Percentiles rank a stretch among this genome's conserved stretches.
These are phyloP conservation scores for Meteorus cinctellus DNA, from an alignment of 2,888 invertebrate genomes.

Conservation along the genomic window DNA sequence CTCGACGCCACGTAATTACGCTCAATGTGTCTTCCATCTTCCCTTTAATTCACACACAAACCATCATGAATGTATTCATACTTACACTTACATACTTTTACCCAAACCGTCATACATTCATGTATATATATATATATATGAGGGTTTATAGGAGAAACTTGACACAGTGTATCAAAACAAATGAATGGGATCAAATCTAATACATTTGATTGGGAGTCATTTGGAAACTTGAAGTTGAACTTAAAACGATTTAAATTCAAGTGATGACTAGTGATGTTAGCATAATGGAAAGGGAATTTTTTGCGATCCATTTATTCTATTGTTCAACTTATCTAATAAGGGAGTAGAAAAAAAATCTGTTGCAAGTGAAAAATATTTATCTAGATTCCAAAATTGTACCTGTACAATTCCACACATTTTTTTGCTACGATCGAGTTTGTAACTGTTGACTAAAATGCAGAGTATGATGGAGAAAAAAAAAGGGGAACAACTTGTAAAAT, in stretches of 20 bases:
- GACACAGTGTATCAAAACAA: too few relatives aligned
- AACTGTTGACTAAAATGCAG: neutral
- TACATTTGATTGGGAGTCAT: too few relatives aligned
- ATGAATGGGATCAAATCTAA: too few relatives aligned
- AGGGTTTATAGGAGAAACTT: too few relatives aligned
- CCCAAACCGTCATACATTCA: neutral
- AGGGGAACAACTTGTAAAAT: neutral
- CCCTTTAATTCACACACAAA: conserved; percentile 16
- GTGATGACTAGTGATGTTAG: too few relatives aligned
- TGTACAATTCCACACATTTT: too few relatives aligned
- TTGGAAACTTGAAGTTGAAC: too few relatives aligned
- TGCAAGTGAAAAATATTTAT: neutral
- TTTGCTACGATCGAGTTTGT: too few relatives aligned
- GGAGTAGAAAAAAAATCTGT: neutral
- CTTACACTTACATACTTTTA: neutral
- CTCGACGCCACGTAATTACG: conserved; percentile 45
- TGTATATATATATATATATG: neutral
- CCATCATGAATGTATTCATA: neutral
- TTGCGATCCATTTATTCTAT: neutral
- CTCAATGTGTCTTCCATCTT: conserved; percentile 37
- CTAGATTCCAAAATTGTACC: too few relatives aligned
- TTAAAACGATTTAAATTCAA: too few relatives aligned
- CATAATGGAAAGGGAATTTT: too few relatives aligned
- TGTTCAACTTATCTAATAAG: conserved; percentile 20
- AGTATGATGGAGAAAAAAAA: neutral